Conservation (phyloP, 2,888 invertebrate species). For the Tenthredo notha region DNA sequence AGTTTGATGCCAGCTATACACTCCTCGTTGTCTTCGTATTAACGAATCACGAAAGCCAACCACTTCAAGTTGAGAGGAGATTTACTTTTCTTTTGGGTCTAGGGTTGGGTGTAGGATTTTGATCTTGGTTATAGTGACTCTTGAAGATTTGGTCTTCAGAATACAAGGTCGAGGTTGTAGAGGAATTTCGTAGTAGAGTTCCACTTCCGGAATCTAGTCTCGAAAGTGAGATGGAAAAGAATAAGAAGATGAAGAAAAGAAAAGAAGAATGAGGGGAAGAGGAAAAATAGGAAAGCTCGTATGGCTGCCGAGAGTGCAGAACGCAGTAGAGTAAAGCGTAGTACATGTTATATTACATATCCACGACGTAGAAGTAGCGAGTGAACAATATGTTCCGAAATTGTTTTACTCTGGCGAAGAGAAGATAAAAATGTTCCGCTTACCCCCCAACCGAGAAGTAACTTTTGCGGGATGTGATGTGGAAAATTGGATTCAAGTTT, state of each 20-base stretch:
- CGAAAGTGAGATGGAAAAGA: slow-evolving; percentile 25
- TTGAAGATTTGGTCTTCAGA: not conserved
- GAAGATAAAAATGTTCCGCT: slow-evolving; percentile 67
- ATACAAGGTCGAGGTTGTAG: slow-evolving; percentile 21
- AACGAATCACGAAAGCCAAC: slow-evolving; percentile 32
- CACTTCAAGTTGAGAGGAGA: slow-evolving; percentile 1
- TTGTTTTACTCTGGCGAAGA: slow-evolving; percentile 70
- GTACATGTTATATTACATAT: slow-evolving; percentile 50
- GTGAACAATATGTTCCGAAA: slow-evolving; percentile 73
- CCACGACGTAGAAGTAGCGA: slow-evolving; percentile 43
- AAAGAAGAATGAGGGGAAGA: not conserved
- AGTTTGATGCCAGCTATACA: not conserved
- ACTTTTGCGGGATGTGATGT: slow-evolving; percentile 75
- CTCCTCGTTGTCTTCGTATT: slow-evolving; percentile 18
- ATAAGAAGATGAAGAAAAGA: not conserved
- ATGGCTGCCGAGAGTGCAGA: slow-evolving; percentile 34
- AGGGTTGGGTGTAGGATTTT: slow-evolving; percentile 1
- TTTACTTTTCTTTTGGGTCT: not conserved
- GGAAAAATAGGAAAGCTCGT: not conserved
- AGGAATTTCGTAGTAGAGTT: not conserved
- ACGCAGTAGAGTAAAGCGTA: slow-evolving; percentile 5
- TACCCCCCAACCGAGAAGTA: slow-evolving; percentile 65
- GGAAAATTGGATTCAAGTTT: slow-evolving; percentile 75
- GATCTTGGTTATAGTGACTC: slow-evolving; percentile 15
- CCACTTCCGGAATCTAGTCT: not conserved